A percentile compares a stretch with the other conserved stretches of the same genome.
Conservation (phyloP, 2,113 vertebrate species). For the Gulo gulo region DNA sequence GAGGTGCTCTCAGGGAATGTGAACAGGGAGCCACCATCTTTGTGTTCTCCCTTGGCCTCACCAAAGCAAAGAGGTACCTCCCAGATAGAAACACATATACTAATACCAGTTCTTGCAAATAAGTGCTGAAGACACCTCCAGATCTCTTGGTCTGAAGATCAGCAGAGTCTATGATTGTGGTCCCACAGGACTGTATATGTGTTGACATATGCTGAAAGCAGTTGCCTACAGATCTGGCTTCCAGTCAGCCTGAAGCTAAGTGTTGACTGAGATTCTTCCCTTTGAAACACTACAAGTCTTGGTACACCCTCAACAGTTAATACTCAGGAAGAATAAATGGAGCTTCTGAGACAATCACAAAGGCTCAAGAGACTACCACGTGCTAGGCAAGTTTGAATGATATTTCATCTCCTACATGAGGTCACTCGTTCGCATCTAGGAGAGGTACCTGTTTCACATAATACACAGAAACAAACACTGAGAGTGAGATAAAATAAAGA, state of each 20-base stretch:
- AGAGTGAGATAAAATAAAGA: not conserved
- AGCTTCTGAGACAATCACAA: not conserved
- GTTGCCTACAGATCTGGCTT: not conserved
- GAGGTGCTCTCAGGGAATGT: not conserved
- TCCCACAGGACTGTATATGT: not conserved
- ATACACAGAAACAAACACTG: not conserved
- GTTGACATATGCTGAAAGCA: not conserved
- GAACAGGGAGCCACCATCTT: not conserved
- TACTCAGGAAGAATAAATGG: not conserved
- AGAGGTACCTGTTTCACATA: not conserved
- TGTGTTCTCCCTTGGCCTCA: not conserved
- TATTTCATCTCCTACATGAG: not conserved
- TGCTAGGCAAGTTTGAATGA: not conserved
- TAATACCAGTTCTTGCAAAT: not conserved
- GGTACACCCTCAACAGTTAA: not conserved
- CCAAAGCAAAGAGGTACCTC: not conserved
- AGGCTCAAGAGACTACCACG: not conserved
- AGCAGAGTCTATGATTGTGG: not conserved
- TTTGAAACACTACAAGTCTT: not conserved
- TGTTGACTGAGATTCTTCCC: not conserved
- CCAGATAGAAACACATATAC: not conserved
- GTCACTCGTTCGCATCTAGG: not conserved
- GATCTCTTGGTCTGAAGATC: not conserved
- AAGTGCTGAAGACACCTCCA: not conserved
- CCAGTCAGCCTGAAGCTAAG: not conserved